phyloP scores from a whole-genome alignment of 2,888 invertebrate genomes.

The Erebia epiphron region DNA sequence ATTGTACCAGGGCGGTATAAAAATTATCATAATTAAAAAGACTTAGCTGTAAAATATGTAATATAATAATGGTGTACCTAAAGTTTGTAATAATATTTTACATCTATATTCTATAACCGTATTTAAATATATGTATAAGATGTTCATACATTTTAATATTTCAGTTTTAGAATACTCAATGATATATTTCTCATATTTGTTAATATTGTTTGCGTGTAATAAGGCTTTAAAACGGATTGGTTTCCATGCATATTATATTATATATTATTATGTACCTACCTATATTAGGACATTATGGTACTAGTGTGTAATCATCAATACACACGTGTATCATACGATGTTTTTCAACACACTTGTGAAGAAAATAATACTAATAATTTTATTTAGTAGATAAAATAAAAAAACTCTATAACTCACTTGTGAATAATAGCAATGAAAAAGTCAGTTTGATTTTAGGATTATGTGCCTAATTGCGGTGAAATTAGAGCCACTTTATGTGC shows the following conservation, averaged over 20 bases:
- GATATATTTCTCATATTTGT: not conserved
- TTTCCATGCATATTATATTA: constrained; percentile 27
- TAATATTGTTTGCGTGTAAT: constrained; percentile 31
- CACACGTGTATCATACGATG: no score
- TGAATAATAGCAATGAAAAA: no score
- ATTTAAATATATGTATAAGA: constrained; percentile 1
- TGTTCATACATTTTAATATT: constrained; percentile 1
- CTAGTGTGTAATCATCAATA: no score
- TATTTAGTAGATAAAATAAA: no score
- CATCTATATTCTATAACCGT: not conserved
- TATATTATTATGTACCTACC: constrained; percentile 23
- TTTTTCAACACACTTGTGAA: no score
- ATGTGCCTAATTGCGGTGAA: no score
- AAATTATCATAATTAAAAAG: not conserved
- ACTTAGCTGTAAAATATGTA: not conserved
- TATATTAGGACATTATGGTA: no score
- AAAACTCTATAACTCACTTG: no score
- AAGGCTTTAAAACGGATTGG: constrained; percentile 35
- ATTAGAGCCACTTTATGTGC: no score
- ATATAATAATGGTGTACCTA: not conserved
- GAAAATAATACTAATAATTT: no score
- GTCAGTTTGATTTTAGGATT: no score
- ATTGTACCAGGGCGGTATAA: not conserved
- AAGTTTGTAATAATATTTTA: not conserved
- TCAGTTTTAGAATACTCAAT: constrained; percentile 17